Evolutionary conservation across 1,140 invertebrate species (phyloP).

Genomic region (Mycetomoellerius zeteki): DNA sequence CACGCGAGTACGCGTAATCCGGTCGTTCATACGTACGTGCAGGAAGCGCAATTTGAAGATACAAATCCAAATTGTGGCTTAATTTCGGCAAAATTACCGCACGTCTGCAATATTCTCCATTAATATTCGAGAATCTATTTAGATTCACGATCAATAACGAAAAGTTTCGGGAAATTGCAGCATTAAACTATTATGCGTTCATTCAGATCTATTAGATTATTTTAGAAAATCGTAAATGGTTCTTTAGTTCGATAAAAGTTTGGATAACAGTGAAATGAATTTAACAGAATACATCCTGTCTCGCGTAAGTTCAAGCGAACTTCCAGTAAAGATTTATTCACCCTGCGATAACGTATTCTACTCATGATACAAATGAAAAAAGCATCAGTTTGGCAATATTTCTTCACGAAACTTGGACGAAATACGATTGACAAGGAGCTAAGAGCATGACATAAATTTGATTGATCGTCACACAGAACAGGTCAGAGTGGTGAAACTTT

Average conservation of each 20-base stretch:
- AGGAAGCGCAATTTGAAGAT: slow-evolving; percentile 7
- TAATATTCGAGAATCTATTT: slow-evolving; percentile 19
- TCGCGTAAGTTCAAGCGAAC: background rate
- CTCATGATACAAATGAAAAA: background rate
- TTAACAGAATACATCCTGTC: background rate
- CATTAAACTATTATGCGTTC: slow-evolving; percentile 11
- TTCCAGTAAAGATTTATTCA: slow-evolving; percentile 24
- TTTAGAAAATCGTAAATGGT: background rate
- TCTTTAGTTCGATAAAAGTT: background rate
- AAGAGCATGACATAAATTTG: slow-evolving; percentile 38
- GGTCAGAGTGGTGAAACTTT: background rate
- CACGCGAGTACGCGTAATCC: background rate
- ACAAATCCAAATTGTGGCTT: slow-evolving; percentile 7
- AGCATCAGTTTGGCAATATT: slow-evolving; percentile 33
- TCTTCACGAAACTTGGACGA: slow-evolving; percentile 4
- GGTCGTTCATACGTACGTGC: background rate
- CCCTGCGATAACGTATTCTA: slow-evolving; percentile 33
- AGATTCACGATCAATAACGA: background rate
- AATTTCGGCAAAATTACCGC: slow-evolving; percentile 31
- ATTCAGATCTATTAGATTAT: no score
- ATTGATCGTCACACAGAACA: background rate
- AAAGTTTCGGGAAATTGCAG: background rate
- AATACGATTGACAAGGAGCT: slow-evolving; percentile 19
- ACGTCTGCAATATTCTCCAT: background rate
- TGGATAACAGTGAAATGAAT: slow-evolving; percentile 5